These are phyloP conservation scores for Trachythela sp. DNA, from an alignment of 64 coral and sea anemone species.

Conservation along the genomic window DNA sequence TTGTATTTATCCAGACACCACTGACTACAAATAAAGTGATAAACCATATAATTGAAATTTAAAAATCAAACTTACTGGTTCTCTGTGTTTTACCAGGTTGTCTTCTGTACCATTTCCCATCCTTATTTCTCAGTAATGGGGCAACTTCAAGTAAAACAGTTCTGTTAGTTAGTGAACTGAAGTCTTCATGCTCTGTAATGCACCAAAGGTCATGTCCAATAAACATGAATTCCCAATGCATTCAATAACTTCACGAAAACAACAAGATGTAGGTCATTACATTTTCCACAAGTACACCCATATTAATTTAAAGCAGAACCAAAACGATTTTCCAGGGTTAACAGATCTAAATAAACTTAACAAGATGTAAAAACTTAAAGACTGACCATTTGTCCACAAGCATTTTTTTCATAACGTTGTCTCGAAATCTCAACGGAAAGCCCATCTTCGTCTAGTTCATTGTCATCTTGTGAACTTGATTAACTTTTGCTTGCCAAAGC, in stretches of 20 bases:
- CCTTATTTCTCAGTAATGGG: constrained; percentile 27
- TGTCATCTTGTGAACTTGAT: constrained; percentile 16
- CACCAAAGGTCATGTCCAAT: constrained; percentile 3
- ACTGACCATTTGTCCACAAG: constrained; percentile 7
- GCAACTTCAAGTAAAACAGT: constrained; percentile 22
- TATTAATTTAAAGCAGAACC: neutral
- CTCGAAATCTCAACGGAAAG: constrained; percentile 21
- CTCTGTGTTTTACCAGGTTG: constrained; percentile 31
- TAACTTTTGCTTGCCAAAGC: constrained; percentile 26
- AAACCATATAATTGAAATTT: neutral
- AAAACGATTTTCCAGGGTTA: constrained; percentile 13
- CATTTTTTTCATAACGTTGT: constrained; percentile 20
- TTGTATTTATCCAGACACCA: too few relatives aligned
- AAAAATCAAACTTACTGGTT: constrained; percentile 27
- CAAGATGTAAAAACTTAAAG: neutral
- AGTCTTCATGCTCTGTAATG: constrained; percentile 14
- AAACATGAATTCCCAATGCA: constrained; percentile 20
- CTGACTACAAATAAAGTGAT: constrained; percentile 19
- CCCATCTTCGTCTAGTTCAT: constrained; percentile 31
- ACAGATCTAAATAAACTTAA: neutral
- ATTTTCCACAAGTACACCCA: constrained; percentile 7
- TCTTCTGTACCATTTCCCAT: constrained; percentile 21
- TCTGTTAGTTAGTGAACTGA: constrained; percentile 21
- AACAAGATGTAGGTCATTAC: constrained; percentile 29
- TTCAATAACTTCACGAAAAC: constrained; percentile 24